Conservation (phyloP, 2,888 invertebrate species). For the Agonopterix subpropinquella region DNA sequence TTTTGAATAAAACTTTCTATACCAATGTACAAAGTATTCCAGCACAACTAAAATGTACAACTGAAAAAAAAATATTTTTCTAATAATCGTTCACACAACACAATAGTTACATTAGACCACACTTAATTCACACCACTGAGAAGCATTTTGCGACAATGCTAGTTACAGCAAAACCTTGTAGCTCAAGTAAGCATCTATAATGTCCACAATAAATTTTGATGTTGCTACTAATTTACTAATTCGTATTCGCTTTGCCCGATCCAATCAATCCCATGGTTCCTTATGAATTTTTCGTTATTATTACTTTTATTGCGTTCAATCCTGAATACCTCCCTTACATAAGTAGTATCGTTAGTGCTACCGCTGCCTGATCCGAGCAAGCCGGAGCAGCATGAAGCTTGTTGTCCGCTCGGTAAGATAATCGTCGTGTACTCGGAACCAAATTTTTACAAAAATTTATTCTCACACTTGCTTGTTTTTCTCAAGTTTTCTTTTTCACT, state of each 20-base stretch:
- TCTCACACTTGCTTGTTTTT: slow-evolving; percentile 10
- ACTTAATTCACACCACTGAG: slow-evolving; percentile 24
- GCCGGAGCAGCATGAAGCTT: slow-evolving; percentile 93
- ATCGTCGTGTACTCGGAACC: slow-evolving; percentile 21
- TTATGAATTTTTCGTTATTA: slow-evolving; percentile 37
- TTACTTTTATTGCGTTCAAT: slow-evolving; percentile 63
- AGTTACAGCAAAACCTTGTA: slow-evolving; percentile 29
- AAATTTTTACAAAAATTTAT: slow-evolving; percentile 8
- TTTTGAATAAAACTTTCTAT: neutral
- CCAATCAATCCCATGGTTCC: slow-evolving; percentile 50
- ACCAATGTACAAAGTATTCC: neutral
- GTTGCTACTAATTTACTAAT: slow-evolving; percentile 75
- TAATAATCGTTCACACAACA: slow-evolving; percentile 1
- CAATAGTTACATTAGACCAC: slow-evolving; percentile 1
- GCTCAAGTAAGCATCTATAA: slow-evolving; percentile 47
- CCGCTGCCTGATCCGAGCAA: slow-evolving; percentile 91
- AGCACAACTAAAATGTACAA: neutral
- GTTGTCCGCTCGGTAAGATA: slow-evolving; percentile 89
- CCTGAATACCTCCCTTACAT: slow-evolving; percentile 54
- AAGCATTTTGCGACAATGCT: slow-evolving; percentile 19
- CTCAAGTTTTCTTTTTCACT: neutral
- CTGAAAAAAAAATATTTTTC: neutral
- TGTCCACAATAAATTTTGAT: slow-evolving; percentile 46
- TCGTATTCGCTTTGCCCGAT: slow-evolving; percentile 69
- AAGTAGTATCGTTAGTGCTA: slow-evolving; percentile 83